A percentile compares a stretch with the other conserved stretches of the same genome.
Evolutionary conservation across 2,797 vertebrate genomes (phyloP).

Genomic region (Acestrorhynchus altus): DNA sequence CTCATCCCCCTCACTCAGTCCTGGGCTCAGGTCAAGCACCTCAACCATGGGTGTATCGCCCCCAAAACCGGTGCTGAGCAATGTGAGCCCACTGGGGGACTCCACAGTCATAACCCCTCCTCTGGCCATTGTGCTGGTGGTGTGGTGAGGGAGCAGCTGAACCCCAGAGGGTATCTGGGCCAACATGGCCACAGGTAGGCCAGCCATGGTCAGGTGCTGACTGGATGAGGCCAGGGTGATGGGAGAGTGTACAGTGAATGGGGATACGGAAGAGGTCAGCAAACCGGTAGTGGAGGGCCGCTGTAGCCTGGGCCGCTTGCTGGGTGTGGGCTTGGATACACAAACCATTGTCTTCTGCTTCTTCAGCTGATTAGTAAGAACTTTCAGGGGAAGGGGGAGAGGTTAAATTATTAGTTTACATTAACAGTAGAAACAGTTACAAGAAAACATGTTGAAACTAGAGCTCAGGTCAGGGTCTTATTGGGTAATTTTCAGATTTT

Average conservation of each 20-base stretch:
- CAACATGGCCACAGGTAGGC: conserved; percentile 80
- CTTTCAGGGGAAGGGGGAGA: conserved; percentile 64
- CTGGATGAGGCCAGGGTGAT: conserved; percentile 77
- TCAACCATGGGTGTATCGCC: conserved; percentile 58
- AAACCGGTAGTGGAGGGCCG: conserved; percentile 77
- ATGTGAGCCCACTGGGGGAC: conserved; percentile 73
- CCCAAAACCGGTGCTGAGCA: conserved; percentile 73
- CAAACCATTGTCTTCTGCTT: conserved; percentile 81
- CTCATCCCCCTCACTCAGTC: conserved; percentile 67
- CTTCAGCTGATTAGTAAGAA: conserved; percentile 82
- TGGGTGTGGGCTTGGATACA: conserved; percentile 70
- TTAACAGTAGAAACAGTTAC: neutral
- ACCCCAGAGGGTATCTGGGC: conserved; percentile 79
- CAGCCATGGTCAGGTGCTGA: conserved; percentile 81
- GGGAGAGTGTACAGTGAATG: conserved; percentile 79
- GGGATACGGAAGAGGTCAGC: neutral
- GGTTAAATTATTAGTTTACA: conserved; percentile 10
- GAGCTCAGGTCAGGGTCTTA: neutral
- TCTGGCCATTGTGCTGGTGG: conserved; percentile 66
- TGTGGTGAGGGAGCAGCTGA: conserved; percentile 78
- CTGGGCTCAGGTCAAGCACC: conserved; percentile 61
- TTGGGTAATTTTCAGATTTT: neutral
- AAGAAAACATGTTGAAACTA: neutral
- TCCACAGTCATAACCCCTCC: conserved; percentile 74
- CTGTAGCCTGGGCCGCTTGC: conserved; percentile 83